phyloP scores from a whole-genome alignment of 2,888 invertebrate species.

The Keiferia lycopersicella region DNA sequence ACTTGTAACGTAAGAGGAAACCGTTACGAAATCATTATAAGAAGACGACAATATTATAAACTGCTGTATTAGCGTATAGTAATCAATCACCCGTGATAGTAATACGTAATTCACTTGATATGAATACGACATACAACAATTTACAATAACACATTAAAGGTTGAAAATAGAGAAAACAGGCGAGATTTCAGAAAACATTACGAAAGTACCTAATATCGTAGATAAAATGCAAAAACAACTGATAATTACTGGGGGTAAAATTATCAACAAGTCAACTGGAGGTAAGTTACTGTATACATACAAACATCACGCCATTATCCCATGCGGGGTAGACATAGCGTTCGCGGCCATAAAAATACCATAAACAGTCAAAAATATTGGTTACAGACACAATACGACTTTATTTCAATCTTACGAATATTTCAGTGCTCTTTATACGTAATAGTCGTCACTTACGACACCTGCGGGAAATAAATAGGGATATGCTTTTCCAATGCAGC shows the following conservation, averaged over 20 bases:
- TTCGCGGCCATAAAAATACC: too few species aligned
- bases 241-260: slow-evolving; percentile 24
- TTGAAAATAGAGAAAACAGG: neutral
- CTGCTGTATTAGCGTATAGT: neutral
- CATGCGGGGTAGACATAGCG: too few species aligned
- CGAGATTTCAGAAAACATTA: slow-evolving; percentile 8
- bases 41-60: neutral
- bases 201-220: slow-evolving; percentile 26
- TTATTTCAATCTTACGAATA: too few species aligned
- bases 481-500: too few species aligned
- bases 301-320: too few species aligned
- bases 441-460: too few species aligned
- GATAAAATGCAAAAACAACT: slow-evolving; percentile 33
- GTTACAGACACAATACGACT: too few species aligned
- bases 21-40: neutral
- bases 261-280: slow-evolving; percentile 23
- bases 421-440: too few species aligned
- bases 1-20: neutral
- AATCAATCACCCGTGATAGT: neutral
- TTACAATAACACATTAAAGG: neutral
- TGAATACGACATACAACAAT: neutral
- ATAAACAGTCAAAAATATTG: too few species aligned
- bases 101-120: neutral
- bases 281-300: slow-evolving; percentile 10
- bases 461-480: too few species aligned